phyloP scores from a whole-genome alignment of 1,140 invertebrate genomes.

The Pogonus chalceus region DNA sequence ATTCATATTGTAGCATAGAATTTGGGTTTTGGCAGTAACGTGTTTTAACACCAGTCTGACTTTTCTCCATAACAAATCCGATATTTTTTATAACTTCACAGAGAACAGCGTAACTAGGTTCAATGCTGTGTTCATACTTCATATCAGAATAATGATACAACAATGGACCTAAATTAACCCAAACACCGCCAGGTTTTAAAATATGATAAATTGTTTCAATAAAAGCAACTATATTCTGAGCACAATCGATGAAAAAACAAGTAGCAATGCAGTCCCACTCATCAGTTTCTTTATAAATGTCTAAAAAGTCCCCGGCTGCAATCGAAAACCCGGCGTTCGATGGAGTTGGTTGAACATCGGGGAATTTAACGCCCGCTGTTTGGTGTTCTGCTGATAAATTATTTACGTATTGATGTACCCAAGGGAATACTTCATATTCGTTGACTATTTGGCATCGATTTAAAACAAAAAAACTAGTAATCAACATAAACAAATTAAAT shows the following conservation, averaged over 20 bases:
- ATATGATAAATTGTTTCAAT: constrained; percentile 91
- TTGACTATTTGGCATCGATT: constrained; percentile 63
- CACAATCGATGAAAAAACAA: constrained; percentile 98
- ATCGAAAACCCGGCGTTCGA: constrained; percentile 77
- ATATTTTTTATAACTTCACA: constrained; percentile 70
- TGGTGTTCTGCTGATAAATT: constrained; percentile 75
- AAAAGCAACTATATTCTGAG: constrained; percentile 89
- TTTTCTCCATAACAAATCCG: constrained; percentile 81
- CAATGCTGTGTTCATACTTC: constrained; percentile 81
- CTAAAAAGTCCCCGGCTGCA: constrained; percentile 88
- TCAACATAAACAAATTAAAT: constrained; percentile 94
- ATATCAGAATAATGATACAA: constrained; percentile 87
- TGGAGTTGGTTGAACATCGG: constrained; percentile 75
- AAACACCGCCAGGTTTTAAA: constrained; percentile 75
- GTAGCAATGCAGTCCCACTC: constrained; percentile 90
- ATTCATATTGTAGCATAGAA: constrained; percentile 89
- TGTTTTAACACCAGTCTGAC: constrained; percentile 57
- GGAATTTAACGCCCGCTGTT: constrained; percentile 67
- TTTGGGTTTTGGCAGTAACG: constrained; percentile 85
- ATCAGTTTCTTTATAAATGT: constrained; percentile 51
- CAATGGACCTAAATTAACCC: constrained; percentile 88
- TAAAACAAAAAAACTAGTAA: constrained; percentile 90
- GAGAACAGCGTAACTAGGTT: constrained; percentile 84
- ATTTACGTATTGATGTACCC: constrained; percentile 89
- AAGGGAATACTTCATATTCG: constrained; percentile 72